Conservation (phyloP, 2,797 vertebrate species). For the Hippoglossus hippoglossus region DNA sequence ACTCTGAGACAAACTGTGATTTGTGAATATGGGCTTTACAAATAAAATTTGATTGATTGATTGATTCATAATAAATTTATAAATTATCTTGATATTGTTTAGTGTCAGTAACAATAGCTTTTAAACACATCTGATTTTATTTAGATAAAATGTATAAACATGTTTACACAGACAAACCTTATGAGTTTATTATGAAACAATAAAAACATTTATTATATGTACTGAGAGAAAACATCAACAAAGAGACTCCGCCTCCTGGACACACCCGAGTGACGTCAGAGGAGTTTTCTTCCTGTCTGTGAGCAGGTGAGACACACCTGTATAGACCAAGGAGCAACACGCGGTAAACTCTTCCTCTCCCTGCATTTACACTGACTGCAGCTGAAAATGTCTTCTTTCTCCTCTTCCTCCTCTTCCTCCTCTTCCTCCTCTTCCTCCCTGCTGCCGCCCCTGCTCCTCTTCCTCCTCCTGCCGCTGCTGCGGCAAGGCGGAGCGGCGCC, state of each 20-base stretch:
- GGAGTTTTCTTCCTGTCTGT: slow-evolving; percentile 43
- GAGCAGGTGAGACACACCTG: background rate
- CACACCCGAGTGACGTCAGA: slow-evolving; percentile 57
- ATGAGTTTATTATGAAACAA: too few relatives aligned
- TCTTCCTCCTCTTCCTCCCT: slow-evolving; percentile 4
- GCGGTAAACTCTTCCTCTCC: background rate
- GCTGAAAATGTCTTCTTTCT: slow-evolving; percentile 20
- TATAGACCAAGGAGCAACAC: background rate
- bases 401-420: background rate
- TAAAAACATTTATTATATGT: too few relatives aligned
- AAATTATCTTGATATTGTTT: too few relatives aligned
- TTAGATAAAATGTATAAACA: too few relatives aligned
- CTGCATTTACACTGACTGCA: background rate
- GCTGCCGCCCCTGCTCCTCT: background rate
- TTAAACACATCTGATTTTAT: too few relatives aligned
- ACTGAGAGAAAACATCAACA: too few relatives aligned
- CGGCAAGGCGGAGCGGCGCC: background rate
- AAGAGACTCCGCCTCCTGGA: slow-evolving; percentile 2
- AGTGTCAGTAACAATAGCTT: too few relatives aligned
- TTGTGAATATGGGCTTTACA: too few relatives aligned
- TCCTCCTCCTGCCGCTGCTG: background rate
- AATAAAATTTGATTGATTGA: too few relatives aligned
- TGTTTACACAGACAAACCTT: too few relatives aligned
- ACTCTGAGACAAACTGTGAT: too few relatives aligned
- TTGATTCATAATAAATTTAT: too few relatives aligned